Base-by-base conservation (phyloP, 1,140 invertebrate genomes). In the Pogonomyrmex californicus region DNA sequence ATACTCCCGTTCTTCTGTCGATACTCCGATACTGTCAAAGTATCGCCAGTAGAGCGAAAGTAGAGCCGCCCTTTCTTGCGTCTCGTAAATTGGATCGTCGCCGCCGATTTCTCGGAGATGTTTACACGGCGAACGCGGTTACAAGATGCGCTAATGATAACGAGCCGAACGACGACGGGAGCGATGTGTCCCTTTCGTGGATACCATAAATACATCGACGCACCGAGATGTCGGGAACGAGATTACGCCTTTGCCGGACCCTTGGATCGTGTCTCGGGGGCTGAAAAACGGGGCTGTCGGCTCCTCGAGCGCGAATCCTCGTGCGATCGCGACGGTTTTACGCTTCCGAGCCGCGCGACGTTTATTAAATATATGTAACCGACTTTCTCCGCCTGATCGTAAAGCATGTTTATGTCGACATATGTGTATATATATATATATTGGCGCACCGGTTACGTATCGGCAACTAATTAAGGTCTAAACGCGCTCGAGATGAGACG, bases 301-400 rank as follows among this genome's bases (percentile, higher is more conserved):
- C 30, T 3, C 23, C 54, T 1, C 54, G 17, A 7, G 54, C 54
- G 36, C 9, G 47, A 71, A 33, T 33, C 9, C 10, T 23, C 23
- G 23, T 44, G n/a, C 49, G 17, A 54, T 73, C 36, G 36, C 60
- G 44, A 4, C 60, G 44, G 6, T 65, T 65, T 65, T 78, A 51
- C 10, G 44, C 2, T 63, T 23, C 47, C 76, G 47, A 66, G 10
- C 41, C 38, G 38, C 75, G 73, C 77, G 49, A 47, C 65, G 54
- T 47, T 60, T 83, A 83, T 82, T 83, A 83, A 75, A 60, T 73
- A 73, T 75, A 62, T 83, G 68, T 83, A 83, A 83, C 79, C 79
- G 54, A 83, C 79, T 83, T 83, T 83, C 79, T 83, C 79, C 63
- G 7, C 23, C 38, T 14, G 78, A 12, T 47, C 68, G 79, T 75